A percentile compares a stretch with the other conserved stretches of the same genome.
Conservation (phyloP, 2,888 invertebrate species). For the Xestia sexstrigata region DNA sequence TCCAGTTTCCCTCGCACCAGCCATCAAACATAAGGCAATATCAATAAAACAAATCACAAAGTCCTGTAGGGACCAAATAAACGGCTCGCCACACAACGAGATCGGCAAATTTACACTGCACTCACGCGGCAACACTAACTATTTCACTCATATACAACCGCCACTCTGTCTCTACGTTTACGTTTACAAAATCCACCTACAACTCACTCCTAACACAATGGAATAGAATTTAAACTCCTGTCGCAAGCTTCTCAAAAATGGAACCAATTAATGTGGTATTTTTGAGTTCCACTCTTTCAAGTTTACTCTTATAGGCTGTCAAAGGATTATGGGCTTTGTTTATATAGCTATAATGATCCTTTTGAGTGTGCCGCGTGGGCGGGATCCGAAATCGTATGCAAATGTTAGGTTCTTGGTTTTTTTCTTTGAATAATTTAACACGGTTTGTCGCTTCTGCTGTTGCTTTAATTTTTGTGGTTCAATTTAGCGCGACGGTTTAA, state of each 20-base stretch:
- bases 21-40: conserved; percentile 65
- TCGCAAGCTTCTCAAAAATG: conserved; percentile 24
- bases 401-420: conserved; percentile 73
- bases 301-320: conserved; percentile 70
- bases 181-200: conserved; percentile 50
- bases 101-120: conserved; percentile 88
- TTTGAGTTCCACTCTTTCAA: conserved; percentile 75
- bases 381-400: conserved; percentile 76
- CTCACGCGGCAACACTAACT: conserved; percentile 86
- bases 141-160: conserved; percentile 81
- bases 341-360: conserved; percentile 73
- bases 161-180: conserved; percentile 58
- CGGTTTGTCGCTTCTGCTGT: conserved; percentile 69
- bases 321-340: conserved; percentile 83
- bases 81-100: conserved; percentile 84
- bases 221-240: conserved; percentile 60
- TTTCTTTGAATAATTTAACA: conserved; percentile 72
- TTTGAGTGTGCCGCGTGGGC: conserved; percentile 73
- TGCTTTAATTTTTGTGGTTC: conserved; percentile 56
- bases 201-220: conserved; percentile 52
- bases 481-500: conserved; percentile 7
- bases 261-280: conserved; percentile 69
- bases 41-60: conserved; percentile 84
- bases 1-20: conserved; percentile 46
- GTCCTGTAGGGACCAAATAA: conserved; percentile 80